Evolutionary conservation across 2,113 vertebrate species (phyloP).

Genomic region (rabbit (Oryctolagus cuniculus)): DNA sequence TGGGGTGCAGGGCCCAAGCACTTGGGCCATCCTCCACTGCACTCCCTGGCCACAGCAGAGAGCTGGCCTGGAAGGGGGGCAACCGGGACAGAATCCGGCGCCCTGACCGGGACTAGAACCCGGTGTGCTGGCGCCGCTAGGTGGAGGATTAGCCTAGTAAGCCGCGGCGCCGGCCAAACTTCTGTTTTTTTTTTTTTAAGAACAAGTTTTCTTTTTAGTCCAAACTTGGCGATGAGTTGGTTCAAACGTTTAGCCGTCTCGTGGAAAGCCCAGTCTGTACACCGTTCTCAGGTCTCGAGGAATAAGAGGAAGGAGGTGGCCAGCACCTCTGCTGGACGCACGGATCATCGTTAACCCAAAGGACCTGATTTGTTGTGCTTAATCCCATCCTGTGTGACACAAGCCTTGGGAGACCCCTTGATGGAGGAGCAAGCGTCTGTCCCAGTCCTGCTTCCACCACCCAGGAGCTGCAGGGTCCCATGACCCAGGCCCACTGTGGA

Average conservation of each 20-base stretch:
- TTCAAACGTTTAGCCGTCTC: not conserved
- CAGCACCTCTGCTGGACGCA: not conserved
- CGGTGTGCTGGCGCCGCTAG: too few species aligned
- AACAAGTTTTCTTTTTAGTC: constrained; percentile 36
- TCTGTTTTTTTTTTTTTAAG: not conserved
- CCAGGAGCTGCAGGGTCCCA: not conserved
- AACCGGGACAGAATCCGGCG: too few species aligned
- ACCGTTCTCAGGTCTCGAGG: not conserved
- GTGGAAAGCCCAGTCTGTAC: not conserved
- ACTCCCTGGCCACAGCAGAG: too few species aligned
- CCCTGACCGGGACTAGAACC: too few species aligned
- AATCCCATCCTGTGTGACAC: rapidly evolving
- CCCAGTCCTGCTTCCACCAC: not conserved
- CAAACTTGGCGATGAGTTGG: not conserved
- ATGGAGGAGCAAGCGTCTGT: not conserved
- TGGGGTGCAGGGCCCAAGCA: too few species aligned
- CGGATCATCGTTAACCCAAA: not conserved
- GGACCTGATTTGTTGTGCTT: not conserved
- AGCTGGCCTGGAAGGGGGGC: too few species aligned
- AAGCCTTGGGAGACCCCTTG: not conserved
- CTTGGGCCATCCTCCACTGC: too few species aligned
- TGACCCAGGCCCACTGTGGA: rapidly evolving
- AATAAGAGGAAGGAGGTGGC: not conserved
- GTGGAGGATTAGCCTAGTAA: too few species aligned
- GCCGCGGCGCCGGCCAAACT: too few species aligned